These are phyloP conservation scores for Paraescarpia echinospica DNA, from an alignment of 1,140 invertebrate genomes.

Conservation along the genomic window DNA sequence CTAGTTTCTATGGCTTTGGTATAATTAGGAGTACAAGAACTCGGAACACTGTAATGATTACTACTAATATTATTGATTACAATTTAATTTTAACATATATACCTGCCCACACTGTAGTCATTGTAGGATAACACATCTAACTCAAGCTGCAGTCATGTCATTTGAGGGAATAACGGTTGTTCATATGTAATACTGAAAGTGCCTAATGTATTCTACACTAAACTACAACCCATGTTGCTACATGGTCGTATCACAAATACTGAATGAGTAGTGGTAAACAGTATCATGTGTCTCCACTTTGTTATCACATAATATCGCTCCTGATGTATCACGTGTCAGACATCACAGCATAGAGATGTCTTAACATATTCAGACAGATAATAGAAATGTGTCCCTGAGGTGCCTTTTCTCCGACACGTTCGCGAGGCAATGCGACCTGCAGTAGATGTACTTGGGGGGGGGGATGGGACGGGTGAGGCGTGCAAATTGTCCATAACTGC, in stretches of 20 bases:
- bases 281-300: not conserved
- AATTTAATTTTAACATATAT: not conserved
- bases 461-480: not conserved
- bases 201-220: not conserved
- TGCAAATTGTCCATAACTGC: not conserved
- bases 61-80: not conserved
- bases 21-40: not conserved
- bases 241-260: not conserved
- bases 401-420: not conserved
- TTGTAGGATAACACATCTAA: not conserved
- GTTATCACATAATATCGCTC: not conserved
- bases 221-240: not conserved
- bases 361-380: not conserved
- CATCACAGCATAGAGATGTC: constrained; percentile 4
- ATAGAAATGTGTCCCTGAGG: not conserved
- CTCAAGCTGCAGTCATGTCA: no score
- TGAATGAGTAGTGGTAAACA: not conserved
- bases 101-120: not conserved
- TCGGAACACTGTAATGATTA: not conserved
- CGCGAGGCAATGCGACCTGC: not conserved
- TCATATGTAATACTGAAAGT: not conserved
- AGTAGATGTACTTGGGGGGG: not conserved
- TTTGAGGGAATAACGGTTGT: not conserved
- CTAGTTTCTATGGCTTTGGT: not conserved
- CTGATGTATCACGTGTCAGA: constrained; percentile 4